Conservation (phyloP, 1,140 invertebrate genomes). For the Caenorhabditis latens region DNA sequence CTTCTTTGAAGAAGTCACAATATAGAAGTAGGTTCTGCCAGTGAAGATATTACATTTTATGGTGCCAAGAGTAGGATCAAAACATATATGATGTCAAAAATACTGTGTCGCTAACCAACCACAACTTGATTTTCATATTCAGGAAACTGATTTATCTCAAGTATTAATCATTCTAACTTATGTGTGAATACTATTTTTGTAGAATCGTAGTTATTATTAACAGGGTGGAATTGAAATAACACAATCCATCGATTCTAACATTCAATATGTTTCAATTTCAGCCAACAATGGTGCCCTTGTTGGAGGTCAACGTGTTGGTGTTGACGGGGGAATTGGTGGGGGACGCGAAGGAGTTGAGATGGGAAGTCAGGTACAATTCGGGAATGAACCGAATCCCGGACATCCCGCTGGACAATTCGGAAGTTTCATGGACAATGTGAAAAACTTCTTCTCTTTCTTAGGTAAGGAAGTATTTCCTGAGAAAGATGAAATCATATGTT, state of each 20-base stretch:
- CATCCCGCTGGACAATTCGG: constrained; percentile 59
- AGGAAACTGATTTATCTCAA: background rate
- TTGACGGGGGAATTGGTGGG: constrained; percentile 63
- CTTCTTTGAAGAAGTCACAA: no score
- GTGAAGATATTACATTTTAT: no score
- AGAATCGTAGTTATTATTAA: background rate
- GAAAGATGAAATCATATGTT: constrained; percentile 7
- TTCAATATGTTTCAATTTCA: constrained; percentile 37
- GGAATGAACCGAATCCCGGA: constrained; percentile 36
- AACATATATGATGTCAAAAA: background rate
- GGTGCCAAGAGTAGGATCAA: no score
- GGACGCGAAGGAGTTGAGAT: constrained; percentile 59
- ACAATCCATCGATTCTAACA: background rate
- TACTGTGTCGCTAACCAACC: background rate
- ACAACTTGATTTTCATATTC: background rate
- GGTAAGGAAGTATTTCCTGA: background rate
- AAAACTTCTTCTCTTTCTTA: constrained; percentile 49
- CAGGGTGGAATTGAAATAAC: background rate
- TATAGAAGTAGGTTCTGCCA: no score
- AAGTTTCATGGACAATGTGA: constrained; percentile 57
- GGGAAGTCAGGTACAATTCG: constrained; percentile 63
- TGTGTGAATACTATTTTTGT: background rate
- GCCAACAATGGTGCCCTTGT: constrained; percentile 62
- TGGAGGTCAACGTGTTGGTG: constrained; percentile 60
- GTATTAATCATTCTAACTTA: no score